Evolutionary conservation across 2,113 vertebrate genomes (phyloP).

Genomic region (Hippocampus mohnikei): DNA sequence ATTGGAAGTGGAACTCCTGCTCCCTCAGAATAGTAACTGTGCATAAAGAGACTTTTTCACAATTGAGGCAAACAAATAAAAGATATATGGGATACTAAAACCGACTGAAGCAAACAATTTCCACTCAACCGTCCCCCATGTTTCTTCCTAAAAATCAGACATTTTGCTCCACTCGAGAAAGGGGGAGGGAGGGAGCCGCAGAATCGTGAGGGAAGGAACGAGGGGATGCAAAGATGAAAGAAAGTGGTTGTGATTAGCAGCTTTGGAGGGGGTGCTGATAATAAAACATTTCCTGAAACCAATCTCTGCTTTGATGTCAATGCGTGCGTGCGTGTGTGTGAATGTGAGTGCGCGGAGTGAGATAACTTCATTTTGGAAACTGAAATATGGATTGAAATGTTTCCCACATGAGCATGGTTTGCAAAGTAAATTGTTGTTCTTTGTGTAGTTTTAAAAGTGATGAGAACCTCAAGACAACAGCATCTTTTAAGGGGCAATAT

Average conservation of each 20-base stretch:
- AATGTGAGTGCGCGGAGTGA: background rate
- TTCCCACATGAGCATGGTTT: background rate
- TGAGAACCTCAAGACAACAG: background rate
- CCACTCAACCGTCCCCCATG: background rate
- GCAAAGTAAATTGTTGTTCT: background rate
- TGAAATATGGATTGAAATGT: slow-evolving; percentile 6
- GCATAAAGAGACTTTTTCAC: slow-evolving; percentile 6
- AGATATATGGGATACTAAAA: slow-evolving; percentile 10
- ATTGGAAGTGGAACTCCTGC: slow-evolving; percentile 20
- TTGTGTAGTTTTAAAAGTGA: background rate
- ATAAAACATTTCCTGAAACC: slow-evolving; percentile 69
- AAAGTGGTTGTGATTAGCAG: slow-evolving; percentile 66
- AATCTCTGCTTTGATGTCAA: slow-evolving; percentile 64
- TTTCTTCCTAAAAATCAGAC: slow-evolving; percentile 15
- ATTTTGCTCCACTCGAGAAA: slow-evolving; percentile 16
- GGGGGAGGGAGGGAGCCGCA: slow-evolving; percentile 13
- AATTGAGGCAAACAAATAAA: slow-evolving; percentile 6
- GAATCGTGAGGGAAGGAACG: slow-evolving; percentile 37
- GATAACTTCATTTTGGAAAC: background rate
- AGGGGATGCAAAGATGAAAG: slow-evolving; percentile 66
- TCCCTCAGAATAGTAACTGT: slow-evolving; percentile 9
- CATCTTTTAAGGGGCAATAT: background rate
- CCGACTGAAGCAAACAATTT: background rate
- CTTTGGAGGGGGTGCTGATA: slow-evolving; percentile 61
- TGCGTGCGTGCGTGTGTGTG: slow-evolving; percentile 22